Conservation (phyloP, 2,888 invertebrate species). For the Protophormia terraenovae region DNA sequence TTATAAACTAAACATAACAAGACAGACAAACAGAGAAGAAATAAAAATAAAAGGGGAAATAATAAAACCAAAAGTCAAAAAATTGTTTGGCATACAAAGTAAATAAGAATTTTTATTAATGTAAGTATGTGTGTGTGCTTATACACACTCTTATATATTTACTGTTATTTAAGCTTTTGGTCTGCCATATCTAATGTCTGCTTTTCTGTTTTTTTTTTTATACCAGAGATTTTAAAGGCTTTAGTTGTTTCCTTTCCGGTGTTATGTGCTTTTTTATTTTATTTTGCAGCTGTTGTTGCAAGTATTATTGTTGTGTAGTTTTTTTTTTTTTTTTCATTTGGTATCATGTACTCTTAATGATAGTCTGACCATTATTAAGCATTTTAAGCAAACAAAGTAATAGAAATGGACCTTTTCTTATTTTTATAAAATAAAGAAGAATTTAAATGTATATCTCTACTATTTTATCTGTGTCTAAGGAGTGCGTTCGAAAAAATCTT, state of each 20-base stretch:
- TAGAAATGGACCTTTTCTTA: too few relatives aligned
- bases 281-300: background rate
- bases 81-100: background rate
- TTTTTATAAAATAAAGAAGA: background rate
- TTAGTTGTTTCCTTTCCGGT: constrained; percentile 33
- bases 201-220: background rate
- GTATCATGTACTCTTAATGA: constrained; percentile 17
- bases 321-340: background rate
- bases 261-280: background rate
- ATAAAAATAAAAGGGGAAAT: background rate
- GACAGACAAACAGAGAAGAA: background rate
- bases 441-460: background rate
- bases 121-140: background rate
- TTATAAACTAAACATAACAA: constrained; percentile 34
- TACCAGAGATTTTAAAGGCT: constrained; percentile 35
- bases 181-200: constrained; percentile 37
- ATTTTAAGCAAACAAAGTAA: background rate
- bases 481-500: too few relatives aligned
- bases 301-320: background rate
- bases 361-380: constrained; percentile 3
- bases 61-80: constrained; percentile 42
- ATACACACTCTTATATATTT: background rate
- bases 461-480: background rate
- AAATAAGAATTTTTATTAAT: background rate
- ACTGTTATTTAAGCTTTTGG: constrained; percentile 33